Conservation (phyloP, 2,113 vertebrate species). For the Eidolon helvum region DNA sequence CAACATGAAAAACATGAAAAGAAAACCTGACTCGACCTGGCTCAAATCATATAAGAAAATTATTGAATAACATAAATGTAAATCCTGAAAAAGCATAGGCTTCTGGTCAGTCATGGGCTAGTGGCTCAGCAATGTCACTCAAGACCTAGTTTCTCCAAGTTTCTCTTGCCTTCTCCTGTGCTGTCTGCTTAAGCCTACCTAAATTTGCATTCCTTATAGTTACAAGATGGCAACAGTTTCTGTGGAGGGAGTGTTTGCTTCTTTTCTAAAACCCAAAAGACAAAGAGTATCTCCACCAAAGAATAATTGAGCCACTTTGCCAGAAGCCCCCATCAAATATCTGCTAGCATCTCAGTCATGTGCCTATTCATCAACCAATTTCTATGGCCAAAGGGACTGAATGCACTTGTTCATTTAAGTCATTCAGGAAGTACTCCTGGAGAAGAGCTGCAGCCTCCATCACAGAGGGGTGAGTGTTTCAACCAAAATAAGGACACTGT, state of each 20-base stretch:
- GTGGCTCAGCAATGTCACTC: background rate
- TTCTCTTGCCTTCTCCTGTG: background rate
- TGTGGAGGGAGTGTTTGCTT: background rate
- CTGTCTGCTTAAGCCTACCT: background rate
- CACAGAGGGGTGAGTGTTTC: background rate
- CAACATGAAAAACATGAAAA: background rate
- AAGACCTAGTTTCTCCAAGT: background rate
- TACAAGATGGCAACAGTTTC: background rate
- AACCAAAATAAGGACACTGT: background rate
- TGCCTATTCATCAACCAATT: background rate
- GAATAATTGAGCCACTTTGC: background rate
- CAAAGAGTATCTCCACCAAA: background rate
- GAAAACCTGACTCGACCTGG: background rate
- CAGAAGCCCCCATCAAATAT: background rate
- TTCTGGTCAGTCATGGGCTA: background rate
- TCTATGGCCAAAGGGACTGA: background rate
- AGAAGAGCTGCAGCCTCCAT: accelerated
- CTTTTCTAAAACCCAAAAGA: background rate
- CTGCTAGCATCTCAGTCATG: background rate
- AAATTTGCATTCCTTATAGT: background rate
- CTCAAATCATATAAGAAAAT: background rate
- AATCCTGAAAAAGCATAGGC: background rate
- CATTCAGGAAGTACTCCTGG: background rate
- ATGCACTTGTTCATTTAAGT: background rate
- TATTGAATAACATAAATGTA: background rate